Evolutionary conservation across 2,113 vertebrate genomes (phyloP).

Genomic region (Bombycilla garrulus): DNA sequence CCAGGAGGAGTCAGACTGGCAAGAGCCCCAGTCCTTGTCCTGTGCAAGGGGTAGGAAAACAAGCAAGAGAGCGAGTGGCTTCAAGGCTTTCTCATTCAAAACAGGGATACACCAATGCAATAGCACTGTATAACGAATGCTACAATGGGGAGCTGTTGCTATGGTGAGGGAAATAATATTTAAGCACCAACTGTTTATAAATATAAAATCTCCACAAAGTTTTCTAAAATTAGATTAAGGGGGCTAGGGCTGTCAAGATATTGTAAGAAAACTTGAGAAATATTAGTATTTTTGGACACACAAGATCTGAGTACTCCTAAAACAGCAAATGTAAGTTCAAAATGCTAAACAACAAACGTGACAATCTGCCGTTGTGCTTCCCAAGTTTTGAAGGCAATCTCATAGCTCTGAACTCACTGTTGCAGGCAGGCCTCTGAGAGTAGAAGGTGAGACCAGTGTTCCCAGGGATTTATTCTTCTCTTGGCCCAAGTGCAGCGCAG

Average conservation of each 20-base stretch:
- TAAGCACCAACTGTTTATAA: constrained; percentile 58
- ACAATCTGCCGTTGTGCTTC: background rate
- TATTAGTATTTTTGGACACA: background rate
- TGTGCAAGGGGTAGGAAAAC: background rate
- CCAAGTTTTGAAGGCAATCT: background rate
- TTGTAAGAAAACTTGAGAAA: constrained; percentile 30
- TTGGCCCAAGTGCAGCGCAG: fast-evolving
- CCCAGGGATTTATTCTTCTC: background rate
- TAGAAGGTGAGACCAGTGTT: fast-evolving
- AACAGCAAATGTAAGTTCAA: background rate
- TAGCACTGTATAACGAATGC: background rate
- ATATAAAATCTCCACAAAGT: constrained; percentile 39
- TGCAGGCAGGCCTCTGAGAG: background rate
- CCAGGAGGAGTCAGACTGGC: background rate
- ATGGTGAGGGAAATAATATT: constrained; percentile 56
- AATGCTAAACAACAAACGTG: background rate
- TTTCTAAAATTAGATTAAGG: constrained; percentile 49
- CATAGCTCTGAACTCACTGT: background rate
- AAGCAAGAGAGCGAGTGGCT: background rate
- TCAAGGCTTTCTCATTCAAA: constrained; percentile 26
- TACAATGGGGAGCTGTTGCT: constrained; percentile 8
- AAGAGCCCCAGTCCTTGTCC: background rate
- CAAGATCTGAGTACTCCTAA: background rate
- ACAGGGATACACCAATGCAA: constrained; percentile 28
- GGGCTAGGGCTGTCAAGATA: constrained; percentile 17